Evolutionary conservation across 30 jellyfish, hydroid and myxozoan species (phyloP), one percentile per base, ranked within the genome.

Genomic region (Rhopilema esculentum): DNA sequence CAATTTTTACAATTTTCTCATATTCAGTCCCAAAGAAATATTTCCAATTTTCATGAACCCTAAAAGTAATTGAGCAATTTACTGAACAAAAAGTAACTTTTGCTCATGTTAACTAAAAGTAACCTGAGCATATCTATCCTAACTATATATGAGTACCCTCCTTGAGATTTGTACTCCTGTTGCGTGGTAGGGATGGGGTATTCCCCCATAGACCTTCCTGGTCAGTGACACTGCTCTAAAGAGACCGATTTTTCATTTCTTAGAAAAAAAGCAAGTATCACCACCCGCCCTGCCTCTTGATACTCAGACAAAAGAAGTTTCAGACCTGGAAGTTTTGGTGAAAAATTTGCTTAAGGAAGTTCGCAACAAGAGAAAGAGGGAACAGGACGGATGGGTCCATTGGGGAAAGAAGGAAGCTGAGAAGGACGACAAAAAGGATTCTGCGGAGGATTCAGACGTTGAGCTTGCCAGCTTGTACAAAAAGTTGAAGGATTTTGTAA

Each of bases 221-320:
- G 12, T 40, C 12, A 40, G 57, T 2, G 6, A 40, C 12, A 40
- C 57, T 40, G 6, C 57, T 40, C 57, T 12, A 2, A 2, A 40
- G 57, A 40, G 57, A 40, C 9, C 6, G 6, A 40, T 2, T 12
- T 12, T 12, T 40, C 57, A 2, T 40, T 40, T 40, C 16, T 1
- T 40, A 74, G 52, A 48, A 0, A 74, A 48, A 29, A 49, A 74
- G 85, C 26, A 77, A 24, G 75, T 32, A n/a, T 66, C 87, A 28
- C 87, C 87, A 8, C 87, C 87, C 23, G 87, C 87, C 0, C 87
- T 77, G 15, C 87, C 87, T 6, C 87, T 77, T 30, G 87, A 77
- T 24, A 4, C 76, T 16, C 9, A 22, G 12, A 25, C 76, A 17
- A 67, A 66, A 16, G 80, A 79, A 2, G 32, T 62, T 20, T 16